Evolutionary conservation across 2,113 vertebrate species (phyloP).

Genomic region (Pogonocichla stellata): DNA sequence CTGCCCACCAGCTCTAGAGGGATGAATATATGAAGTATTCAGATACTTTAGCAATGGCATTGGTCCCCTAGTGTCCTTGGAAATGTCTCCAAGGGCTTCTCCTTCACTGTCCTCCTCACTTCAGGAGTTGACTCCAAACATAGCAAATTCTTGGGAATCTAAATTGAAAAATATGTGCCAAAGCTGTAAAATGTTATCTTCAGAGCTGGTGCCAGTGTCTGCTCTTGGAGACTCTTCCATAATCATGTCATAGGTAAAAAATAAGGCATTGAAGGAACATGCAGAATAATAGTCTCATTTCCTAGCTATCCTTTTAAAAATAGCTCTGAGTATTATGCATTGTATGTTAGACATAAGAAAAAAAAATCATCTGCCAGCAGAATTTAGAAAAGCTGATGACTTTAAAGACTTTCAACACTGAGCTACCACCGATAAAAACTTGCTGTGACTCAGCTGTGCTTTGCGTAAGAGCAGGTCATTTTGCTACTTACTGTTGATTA

Average conservation of each 20-base stretch:
- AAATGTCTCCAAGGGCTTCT: neutral
- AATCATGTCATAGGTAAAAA: neutral
- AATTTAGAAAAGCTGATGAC: neutral
- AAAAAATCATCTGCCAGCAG: neutral
- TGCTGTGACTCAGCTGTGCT: slow-evolving; percentile 28
- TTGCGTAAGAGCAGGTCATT: neutral
- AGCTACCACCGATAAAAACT: neutral
- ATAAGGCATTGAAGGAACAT: neutral
- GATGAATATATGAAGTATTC: neutral
- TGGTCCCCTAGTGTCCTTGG: neutral
- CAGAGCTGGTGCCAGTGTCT: neutral
- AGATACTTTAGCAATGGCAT: neutral
- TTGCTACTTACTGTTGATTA: slow-evolving; percentile 15
- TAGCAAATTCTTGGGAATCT: neutral
- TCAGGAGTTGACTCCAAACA: neutral
- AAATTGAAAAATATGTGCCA: neutral
- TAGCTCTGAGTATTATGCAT: neutral
- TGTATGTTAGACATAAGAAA: neutral
- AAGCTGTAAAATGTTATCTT: neutral
- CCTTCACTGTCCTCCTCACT: neutral
- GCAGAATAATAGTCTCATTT: neutral
- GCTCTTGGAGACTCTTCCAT: neutral
- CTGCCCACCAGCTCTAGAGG: neutral
- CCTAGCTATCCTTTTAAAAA: neutral
- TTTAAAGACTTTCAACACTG: neutral